These are phyloP conservation scores for Zygogramma bicolorata DNA, from an alignment of 2,888 invertebrate species.

Conservation along the genomic window DNA sequence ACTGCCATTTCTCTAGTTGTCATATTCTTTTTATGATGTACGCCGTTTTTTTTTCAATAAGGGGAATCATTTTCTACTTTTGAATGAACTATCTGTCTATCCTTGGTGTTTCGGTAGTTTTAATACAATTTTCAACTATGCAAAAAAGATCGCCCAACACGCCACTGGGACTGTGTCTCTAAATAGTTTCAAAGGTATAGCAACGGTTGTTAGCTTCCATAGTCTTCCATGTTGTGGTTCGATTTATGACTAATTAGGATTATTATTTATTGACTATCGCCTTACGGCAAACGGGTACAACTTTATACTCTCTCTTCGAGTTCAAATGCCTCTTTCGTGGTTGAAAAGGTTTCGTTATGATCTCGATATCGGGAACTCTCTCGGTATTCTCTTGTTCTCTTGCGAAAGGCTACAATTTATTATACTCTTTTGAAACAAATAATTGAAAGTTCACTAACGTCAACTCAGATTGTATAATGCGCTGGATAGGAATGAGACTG, in stretches of 20 bases:
- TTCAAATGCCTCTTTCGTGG: background rate
- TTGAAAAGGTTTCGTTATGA: background rate
- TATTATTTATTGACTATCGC: constrained; percentile 16
- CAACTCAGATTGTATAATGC: background rate
- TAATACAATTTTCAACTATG: too few relatives aligned
- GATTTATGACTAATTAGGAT: constrained; percentile 21
- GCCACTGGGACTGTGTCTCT: constrained; percentile 4
- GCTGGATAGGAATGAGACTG: background rate
- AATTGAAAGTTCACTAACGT: background rate
- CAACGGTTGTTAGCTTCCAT: constrained; percentile 24
- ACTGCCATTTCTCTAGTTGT: too few relatives aligned
- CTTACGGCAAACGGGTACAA: constrained; percentile 1
- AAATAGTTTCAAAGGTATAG: constrained; percentile 22
- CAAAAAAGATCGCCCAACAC: too few relatives aligned
- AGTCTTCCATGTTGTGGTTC: background rate
- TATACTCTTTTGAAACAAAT: background rate
- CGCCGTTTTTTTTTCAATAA: too few relatives aligned
- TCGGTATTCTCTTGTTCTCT: background rate
- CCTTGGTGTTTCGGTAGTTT: too few relatives aligned
- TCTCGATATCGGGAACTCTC: background rate
- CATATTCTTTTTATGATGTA: too few relatives aligned
- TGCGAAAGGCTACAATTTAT: background rate
- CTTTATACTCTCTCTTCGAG: background rate
- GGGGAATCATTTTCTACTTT: too few relatives aligned
- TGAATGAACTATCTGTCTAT: too few relatives aligned